Evolutionary conservation across 2,113 vertebrate genomes (phyloP).

Genomic region (Crypturellus undulatus): DNA sequence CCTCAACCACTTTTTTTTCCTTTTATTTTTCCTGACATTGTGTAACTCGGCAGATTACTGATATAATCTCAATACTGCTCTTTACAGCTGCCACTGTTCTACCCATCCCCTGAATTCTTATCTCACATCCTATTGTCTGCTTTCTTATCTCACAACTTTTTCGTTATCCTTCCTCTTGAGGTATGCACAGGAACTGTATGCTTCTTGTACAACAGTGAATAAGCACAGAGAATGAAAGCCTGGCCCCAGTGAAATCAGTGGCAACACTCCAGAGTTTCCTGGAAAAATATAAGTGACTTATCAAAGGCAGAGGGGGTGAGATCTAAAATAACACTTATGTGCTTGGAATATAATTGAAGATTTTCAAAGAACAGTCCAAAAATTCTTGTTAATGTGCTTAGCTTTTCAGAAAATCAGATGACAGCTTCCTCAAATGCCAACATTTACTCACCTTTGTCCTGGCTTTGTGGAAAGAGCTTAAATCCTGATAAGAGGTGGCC

Average conservation of each 20-base stretch:
- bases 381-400: not conserved
- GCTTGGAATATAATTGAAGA: not conserved
- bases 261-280: not conserved
- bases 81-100: slow-evolving; percentile 29
- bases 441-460: not conserved
- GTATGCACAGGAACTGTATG: not conserved
- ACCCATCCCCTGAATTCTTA: slow-evolving; percentile 41
- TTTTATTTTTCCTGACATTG: not conserved
- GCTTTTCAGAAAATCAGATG: not conserved
- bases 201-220: slow-evolving; percentile 14
- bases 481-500: not conserved
- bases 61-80: not conserved
- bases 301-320: not conserved
- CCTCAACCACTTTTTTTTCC: not conserved
- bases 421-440: not conserved
- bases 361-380: not conserved
- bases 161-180: slow-evolving; percentile 45
- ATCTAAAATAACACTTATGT: not conserved
- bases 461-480: not conserved
- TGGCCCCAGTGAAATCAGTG: not conserved
- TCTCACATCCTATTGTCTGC: slow-evolving; percentile 41
- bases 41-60: not conserved
- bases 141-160: slow-evolving; percentile 47
- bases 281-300: not conserved
- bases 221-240: slow-evolving; percentile 37